These are phyloP conservation scores for Drosophila prostipennis DNA, from an alignment of 2,888 invertebrate genomes.

Conservation along the genomic window DNA sequence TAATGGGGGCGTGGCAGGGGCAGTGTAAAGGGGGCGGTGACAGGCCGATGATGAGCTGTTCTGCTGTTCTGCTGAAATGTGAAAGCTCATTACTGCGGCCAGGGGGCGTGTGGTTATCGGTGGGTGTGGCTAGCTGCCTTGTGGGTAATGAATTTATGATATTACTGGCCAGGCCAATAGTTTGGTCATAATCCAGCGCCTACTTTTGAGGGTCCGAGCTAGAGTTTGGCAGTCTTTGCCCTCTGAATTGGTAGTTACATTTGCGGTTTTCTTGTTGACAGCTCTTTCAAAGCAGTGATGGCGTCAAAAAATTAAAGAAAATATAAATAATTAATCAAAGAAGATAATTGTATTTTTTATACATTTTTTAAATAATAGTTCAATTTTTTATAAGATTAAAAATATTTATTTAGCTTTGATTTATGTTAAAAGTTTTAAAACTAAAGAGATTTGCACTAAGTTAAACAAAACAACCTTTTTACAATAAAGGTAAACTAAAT, in stretches of 20 bases:
- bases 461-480: too few species aligned
- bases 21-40: neutral
- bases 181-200: constrained; percentile 21
- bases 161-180: constrained; percentile 26
- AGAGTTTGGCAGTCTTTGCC: neutral
- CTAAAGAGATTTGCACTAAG: too few species aligned
- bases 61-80: constrained; percentile 27
- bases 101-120: constrained; percentile 3
- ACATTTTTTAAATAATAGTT: too few species aligned
- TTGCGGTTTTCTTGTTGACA: constrained; percentile 29
- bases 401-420: too few species aligned
- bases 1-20: constrained; percentile 53
- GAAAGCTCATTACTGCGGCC: constrained; percentile 39
- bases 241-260: constrained; percentile 11
- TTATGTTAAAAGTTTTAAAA: too few species aligned
- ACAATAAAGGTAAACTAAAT: too few species aligned
- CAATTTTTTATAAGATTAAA: too few species aligned
- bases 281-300: neutral
- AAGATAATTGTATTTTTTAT: neutral
- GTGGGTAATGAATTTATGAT: constrained; percentile 35
- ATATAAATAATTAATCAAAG: neutral
- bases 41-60: constrained; percentile 35
- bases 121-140: constrained; percentile 9
- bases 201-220: neutral
- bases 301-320: neutral